Percentiles rank a stretch among this genome's conserved stretches.
These are phyloP conservation scores for Pachyrhynchus sulphureomaculatus DNA, from an alignment of 1,140 invertebrate genomes.

Conservation along the genomic window DNA sequence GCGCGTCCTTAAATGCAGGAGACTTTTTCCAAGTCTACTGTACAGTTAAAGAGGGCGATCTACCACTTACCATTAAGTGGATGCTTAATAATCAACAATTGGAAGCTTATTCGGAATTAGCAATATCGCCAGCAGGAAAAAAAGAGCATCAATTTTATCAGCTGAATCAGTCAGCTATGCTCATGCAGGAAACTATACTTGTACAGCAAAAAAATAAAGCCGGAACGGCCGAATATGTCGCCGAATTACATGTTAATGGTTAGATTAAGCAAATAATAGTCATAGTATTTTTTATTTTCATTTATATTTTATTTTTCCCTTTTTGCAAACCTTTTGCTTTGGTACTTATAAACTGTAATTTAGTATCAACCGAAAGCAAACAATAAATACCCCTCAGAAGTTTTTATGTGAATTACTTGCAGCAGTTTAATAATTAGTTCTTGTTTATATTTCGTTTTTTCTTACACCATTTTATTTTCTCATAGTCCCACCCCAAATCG, in stretches of 20 bases:
- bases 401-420: too few species aligned
- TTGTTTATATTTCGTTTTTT: too few species aligned
- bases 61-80: constrained; percentile 57
- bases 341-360: too few species aligned
- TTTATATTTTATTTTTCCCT: too few species aligned
- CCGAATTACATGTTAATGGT: constrained; percentile 65
- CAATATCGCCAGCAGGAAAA: constrained; percentile 60
- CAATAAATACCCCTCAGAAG: too few species aligned
- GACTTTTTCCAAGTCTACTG: constrained; percentile 58
- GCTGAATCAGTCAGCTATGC: constrained; percentile 60
- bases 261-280: neutral
- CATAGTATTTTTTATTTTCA: neutral
- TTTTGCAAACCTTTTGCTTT: too few species aligned
- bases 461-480: neutral
- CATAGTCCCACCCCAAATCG: constrained; percentile 60
- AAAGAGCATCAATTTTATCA: constrained; percentile 63
- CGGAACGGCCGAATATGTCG: constrained; percentile 59
- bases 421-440: too few species aligned
- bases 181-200: constrained; percentile 67
- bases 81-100: constrained; percentile 36
- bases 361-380: too few species aligned
- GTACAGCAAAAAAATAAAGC: constrained; percentile 66
- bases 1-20: constrained; percentile 56
- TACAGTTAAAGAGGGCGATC: constrained; percentile 58
- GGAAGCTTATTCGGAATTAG: constrained; percentile 31